phyloP scores from a whole-genome alignment of 1,140 invertebrate genomes.

The Magallana angulata region DNA sequence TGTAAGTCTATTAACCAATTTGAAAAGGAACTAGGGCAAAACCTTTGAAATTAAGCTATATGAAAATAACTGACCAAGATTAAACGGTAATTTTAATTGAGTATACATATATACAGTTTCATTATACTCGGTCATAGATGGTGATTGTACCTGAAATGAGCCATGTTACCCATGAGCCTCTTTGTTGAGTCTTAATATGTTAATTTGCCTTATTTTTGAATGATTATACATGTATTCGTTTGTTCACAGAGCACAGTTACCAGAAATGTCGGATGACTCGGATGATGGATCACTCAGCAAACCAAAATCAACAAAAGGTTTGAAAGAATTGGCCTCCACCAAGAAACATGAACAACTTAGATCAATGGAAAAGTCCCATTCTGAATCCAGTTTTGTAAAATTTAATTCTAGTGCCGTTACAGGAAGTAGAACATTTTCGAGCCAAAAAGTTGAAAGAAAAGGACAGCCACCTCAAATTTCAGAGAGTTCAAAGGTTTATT shows the following conservation, averaged over 20 bases:
- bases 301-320: constrained; percentile 23
- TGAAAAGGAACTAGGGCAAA: no score
- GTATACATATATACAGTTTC: no score
- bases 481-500: constrained; percentile 70
- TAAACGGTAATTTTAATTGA: neutral
- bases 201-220: neutral
- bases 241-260: neutral
- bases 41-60: no score
- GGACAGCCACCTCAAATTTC: constrained; percentile 61
- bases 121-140: neutral
- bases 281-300: constrained; percentile 32
- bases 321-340: constrained; percentile 19
- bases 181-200: neutral
- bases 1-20: no score
- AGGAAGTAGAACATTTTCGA: constrained; percentile 23
- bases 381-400: constrained; percentile 63
- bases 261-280: constrained; percentile 25
- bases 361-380: constrained; percentile 68
- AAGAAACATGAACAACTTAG: constrained; percentile 63
- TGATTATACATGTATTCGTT: neutral
- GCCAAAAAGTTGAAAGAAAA: constrained; percentile 22
- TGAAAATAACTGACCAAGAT: neutral
- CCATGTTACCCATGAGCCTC: neutral
- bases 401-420: constrained; percentile 28
- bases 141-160: neutral